phyloP scores from a whole-genome alignment of 2,113 vertebrate species.

The Protobothrops flavoviridis region DNA sequence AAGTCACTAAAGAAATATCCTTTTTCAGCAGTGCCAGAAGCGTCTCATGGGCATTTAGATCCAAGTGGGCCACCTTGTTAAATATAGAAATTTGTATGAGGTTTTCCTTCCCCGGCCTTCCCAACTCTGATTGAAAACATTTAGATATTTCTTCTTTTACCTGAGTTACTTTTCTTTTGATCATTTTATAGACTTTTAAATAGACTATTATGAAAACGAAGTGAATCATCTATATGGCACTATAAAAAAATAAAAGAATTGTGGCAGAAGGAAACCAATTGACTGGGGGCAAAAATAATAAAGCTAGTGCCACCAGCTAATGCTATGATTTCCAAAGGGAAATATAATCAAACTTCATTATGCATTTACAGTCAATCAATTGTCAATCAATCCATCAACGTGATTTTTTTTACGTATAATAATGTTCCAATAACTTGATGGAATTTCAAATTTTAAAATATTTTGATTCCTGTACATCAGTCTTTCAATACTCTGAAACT shows the following conservation, averaged over 20 bases:
- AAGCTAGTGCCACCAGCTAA: conserved; percentile 56
- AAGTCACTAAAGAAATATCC: background rate
- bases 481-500: conserved; percentile 11
- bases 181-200: conserved; percentile 37
- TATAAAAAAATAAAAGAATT: conserved; percentile 57
- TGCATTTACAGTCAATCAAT: conserved; percentile 22
- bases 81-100: background rate
- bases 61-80: background rate
- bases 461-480: conserved; percentile 27
- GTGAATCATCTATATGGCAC: conserved; percentile 42
- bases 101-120: background rate
- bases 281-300: conserved; percentile 33
- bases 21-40: background rate
- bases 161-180: conserved; percentile 44
- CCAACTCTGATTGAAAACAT: conserved; percentile 27
- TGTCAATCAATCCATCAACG: conserved; percentile 44
- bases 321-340: conserved; percentile 52
- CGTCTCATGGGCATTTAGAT: background rate
- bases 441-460: conserved; percentile 42
- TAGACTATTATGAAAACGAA: conserved; percentile 56
- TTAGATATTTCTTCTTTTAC: conserved; percentile 46
- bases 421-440: conserved; percentile 20
- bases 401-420: conserved; percentile 33
- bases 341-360: conserved; percentile 25
- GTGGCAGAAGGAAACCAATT: conserved; percentile 52